Percentiles rank a stretch among this genome's conserved stretches.
phyloP scores from a whole-genome alignment of 2,888 invertebrate genomes.

The Sminthurides aquaticus region DNA sequence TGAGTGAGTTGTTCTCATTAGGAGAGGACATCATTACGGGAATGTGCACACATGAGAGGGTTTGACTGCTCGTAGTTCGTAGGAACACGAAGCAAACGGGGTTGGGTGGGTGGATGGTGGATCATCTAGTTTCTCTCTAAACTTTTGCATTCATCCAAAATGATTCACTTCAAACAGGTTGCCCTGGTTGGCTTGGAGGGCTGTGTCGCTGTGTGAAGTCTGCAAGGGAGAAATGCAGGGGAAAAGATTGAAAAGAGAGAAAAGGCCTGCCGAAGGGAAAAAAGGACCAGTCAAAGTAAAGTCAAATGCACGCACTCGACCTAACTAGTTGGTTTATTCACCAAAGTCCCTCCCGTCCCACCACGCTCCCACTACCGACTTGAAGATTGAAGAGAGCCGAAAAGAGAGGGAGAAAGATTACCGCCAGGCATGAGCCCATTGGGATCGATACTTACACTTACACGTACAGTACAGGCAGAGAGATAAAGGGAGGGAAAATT shows the following conservation, averaged over 20 bases:
- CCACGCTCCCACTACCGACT: not conserved
- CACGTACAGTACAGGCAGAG: too few species aligned
- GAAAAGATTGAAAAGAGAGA: conserved; percentile 8
- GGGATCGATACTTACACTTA: conserved; percentile 17
- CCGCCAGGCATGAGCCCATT: conserved; percentile 10
- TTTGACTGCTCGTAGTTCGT: not conserved
- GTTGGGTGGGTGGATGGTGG: not conserved
- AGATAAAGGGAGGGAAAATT: too few species aligned
- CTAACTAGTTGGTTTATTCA: conserved; percentile 7
- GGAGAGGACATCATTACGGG: conserved; percentile 2
- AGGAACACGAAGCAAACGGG: not conserved
- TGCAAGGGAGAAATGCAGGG: not conserved
- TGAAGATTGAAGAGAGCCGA: not conserved
- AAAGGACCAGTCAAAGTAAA: conserved; percentile 26
- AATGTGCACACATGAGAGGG: conserved; percentile 4
- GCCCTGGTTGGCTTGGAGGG: not conserved
- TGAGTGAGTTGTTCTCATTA: not conserved
- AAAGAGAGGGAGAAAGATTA: conserved; percentile 13
- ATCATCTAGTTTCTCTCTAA: not conserved
- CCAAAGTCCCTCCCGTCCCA: too few species aligned
- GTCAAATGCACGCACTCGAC: conserved; percentile 25
- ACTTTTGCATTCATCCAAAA: not conserved
- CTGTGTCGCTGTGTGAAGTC: not conserved
- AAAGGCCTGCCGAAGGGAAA: conserved; percentile 21
- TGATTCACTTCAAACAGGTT: not conserved